A percentile compares a stretch with the other conserved stretches of the same genome.
These are phyloP conservation scores for Synergus laeviventris DNA, from an alignment of 2,888 invertebrate species.

Conservation along the genomic window DNA sequence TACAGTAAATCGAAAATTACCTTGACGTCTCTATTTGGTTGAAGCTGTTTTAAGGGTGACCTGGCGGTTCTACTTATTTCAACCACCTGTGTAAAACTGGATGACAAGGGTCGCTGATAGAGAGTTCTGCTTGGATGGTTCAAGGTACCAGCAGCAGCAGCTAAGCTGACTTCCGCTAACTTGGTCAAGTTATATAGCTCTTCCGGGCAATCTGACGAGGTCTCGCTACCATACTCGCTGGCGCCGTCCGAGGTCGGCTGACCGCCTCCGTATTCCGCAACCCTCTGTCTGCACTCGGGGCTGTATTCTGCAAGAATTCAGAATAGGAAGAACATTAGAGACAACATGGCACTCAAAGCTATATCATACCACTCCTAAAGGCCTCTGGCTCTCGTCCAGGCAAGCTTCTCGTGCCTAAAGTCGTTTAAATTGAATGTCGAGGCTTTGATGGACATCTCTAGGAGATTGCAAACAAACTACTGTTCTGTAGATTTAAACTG, in stretches of 20 bases:
- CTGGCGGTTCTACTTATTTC: conserved; percentile 40
- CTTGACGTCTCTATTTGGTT: conserved; percentile 35
- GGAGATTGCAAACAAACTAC: background rate
- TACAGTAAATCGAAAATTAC: conserved; percentile 30
- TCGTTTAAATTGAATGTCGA: conserved; percentile 21
- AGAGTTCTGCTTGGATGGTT: conserved; percentile 73
- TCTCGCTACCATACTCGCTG: conserved; percentile 74
- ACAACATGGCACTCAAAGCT: conserved; percentile 17
- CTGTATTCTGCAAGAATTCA: conserved; percentile 64
- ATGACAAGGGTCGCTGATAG: conserved; percentile 64
- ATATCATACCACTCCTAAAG: conserved; percentile 1
- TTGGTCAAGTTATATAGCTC: conserved; percentile 87
- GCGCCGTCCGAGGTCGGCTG: conserved; percentile 74
- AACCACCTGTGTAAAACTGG: conserved; percentile 45
- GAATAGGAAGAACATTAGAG: conserved; percentile 21
- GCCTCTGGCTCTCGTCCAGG: conserved; percentile 19
- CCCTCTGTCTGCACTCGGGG: conserved; percentile 65
- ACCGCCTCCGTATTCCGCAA: conserved; percentile 69
- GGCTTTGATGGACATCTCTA: conserved; percentile 16
- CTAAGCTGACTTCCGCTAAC: conserved; percentile 84
- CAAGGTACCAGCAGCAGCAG: conserved; percentile 80
- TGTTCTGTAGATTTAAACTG: background rate
- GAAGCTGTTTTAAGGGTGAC: background rate
- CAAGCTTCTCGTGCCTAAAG: conserved; percentile 22
- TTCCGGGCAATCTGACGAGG: conserved; percentile 77